Percentiles rank a stretch among this genome's conserved stretches.
Evolutionary conservation across 2,113 vertebrate species (phyloP).

Genomic region (Numenius arquata): DNA sequence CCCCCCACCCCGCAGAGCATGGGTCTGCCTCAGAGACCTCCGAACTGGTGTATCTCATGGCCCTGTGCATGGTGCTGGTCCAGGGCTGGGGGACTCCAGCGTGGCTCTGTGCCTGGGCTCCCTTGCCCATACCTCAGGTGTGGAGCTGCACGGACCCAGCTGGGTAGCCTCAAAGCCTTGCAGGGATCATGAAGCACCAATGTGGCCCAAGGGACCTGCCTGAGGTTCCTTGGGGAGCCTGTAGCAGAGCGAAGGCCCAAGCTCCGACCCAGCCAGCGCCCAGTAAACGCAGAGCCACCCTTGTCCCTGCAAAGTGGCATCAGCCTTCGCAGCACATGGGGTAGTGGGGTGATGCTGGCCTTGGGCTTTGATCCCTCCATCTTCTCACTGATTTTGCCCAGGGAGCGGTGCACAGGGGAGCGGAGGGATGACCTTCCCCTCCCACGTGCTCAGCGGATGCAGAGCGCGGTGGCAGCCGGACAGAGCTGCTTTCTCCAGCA

Average conservation of each 20-base stretch:
- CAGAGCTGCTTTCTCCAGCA: constrained; percentile 30
- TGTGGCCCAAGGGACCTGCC: fast-evolving
- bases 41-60: not conserved
- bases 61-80: fast-evolving
- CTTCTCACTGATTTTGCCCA: not conserved
- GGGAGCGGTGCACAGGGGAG: too few species aligned
- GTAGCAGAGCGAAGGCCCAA: not conserved
- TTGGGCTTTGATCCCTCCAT: not conserved
- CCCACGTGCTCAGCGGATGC: not conserved
- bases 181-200: not conserved
- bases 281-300: not conserved
- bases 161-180: not conserved
- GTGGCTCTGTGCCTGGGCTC: not conserved
- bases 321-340: fast-evolving
- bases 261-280: not conserved
- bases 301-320: not conserved
- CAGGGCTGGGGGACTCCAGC: fast-evolving
- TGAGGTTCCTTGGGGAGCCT: not conserved
- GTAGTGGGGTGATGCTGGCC: fast-evolving
- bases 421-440: not conserved
- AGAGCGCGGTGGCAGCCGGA: fast-evolving
- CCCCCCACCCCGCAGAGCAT: not conserved
- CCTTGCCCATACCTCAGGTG: not conserved
- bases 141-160: not conserved
- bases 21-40: not conserved